Conservation (phyloP, 2,888 invertebrate genomes). For the Euphydryas editha region DNA sequence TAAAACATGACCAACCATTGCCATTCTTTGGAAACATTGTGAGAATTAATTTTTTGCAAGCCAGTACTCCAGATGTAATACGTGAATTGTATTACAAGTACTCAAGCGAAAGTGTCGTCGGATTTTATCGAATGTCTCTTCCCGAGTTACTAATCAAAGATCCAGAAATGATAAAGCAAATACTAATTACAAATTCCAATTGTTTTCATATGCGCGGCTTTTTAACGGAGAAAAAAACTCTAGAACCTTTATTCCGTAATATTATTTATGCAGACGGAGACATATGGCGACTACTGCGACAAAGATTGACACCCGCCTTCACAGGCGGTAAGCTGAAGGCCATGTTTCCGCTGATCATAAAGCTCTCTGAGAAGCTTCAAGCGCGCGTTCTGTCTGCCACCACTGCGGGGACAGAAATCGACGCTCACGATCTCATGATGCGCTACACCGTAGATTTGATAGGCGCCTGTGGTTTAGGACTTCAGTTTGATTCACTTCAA, state of each 20-base stretch:
- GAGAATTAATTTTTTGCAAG: too few species aligned
- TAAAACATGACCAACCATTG: constrained; percentile 35
- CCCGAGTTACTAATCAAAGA: constrained; percentile 51
- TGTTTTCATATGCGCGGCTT: constrained; percentile 50
- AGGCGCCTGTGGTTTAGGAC: constrained; percentile 54
- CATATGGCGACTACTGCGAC: constrained; percentile 54
- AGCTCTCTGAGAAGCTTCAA: constrained; percentile 48
- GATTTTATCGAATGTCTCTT: constrained; percentile 46
- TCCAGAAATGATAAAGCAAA: constrained; percentile 50
- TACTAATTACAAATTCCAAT: constrained; percentile 49
- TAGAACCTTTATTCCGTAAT: constrained; percentile 51
- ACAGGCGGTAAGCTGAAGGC: constrained; percentile 56
- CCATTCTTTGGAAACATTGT: constrained; percentile 40
- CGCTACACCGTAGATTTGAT: constrained; percentile 56
- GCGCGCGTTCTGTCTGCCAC: constrained; percentile 43
- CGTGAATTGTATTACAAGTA: constrained; percentile 46
- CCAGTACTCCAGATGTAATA: too few species aligned
- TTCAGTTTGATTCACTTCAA: constrained; percentile 51
- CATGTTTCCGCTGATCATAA: too few species aligned
- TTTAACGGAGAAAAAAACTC: constrained; percentile 41
- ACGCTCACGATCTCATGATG: constrained; percentile 53
- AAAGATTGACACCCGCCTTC: constrained; percentile 54
- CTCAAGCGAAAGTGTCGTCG: constrained; percentile 52
- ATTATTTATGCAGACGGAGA: constrained; percentile 54
- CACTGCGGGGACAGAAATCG: constrained; percentile 43